Evolutionary conservation across 2,888 invertebrate species (phyloP).

Genomic region (Amaurobius ferox): DNA sequence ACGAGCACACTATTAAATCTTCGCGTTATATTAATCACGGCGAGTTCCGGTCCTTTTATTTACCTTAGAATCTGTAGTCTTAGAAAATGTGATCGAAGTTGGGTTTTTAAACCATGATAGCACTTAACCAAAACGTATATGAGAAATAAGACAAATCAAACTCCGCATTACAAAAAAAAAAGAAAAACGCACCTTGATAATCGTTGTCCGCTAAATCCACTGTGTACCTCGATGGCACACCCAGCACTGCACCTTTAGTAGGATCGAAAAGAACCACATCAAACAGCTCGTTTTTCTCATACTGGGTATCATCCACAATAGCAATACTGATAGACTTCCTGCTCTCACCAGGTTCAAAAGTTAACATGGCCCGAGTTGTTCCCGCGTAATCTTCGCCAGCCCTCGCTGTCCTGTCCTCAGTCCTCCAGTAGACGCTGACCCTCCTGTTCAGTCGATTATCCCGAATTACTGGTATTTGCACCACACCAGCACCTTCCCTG

Average conservation of each 20-base stretch:
- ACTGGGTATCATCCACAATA: not conserved
- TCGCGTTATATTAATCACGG: no score
- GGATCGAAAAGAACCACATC: constrained; percentile 15
- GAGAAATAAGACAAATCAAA: no score
- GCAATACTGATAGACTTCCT: not conserved
- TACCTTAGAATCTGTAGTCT: no score
- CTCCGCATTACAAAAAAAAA: no score
- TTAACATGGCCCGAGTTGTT: not conserved
- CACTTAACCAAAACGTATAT: no score
- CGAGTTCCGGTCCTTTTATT: no score
- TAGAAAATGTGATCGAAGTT: no score
- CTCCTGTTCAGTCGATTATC: not conserved
- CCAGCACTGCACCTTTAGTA: not conserved
- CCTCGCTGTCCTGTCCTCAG: not conserved
- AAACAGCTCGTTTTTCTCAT: not conserved
- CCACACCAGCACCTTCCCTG: not conserved
- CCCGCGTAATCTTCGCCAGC: not conserved
- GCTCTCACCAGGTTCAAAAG: not conserved
- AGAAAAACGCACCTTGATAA: no score
- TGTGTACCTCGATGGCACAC: not conserved
- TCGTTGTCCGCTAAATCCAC: constrained; percentile 7
- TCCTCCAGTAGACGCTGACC: constrained; percentile 18
- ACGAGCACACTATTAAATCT: no score
- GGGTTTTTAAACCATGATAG: no score
- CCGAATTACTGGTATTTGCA: not conserved